Evolutionary conservation across 1,140 invertebrate species (phyloP).

Genomic region (Doryteuthis pealeii): DNA sequence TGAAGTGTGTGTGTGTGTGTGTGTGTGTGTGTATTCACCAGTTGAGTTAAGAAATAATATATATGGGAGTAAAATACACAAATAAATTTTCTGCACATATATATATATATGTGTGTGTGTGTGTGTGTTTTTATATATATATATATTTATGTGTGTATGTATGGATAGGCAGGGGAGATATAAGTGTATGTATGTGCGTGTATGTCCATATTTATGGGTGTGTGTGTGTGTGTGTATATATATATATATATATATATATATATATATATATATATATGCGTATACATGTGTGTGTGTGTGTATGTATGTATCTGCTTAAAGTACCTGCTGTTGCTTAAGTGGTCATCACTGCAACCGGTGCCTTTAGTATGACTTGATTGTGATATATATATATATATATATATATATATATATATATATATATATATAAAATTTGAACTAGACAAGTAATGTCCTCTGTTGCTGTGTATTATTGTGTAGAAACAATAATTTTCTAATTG

Average conservation of each 20-base stretch:
- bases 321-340: too few relatives aligned
- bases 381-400: too few relatives aligned
- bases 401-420: neutral
- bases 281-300: neutral
- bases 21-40: conserved; percentile 1
- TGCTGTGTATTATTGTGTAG: too few relatives aligned
- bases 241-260: neutral
- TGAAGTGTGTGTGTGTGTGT: neutral
- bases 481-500: too few relatives aligned
- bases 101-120: conserved; percentile 4
- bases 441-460: neutral
- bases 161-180: neutral
- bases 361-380: too few relatives aligned
- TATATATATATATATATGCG: neutral
- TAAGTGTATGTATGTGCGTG: neutral
- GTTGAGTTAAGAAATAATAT: too few relatives aligned
- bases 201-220: neutral
- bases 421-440: neutral
- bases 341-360: too few relatives aligned
- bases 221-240: neutral
- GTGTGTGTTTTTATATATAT: neutral
- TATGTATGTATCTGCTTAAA: neutral
- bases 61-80: neutral
- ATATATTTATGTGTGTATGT: neutral
- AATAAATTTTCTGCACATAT: neutral